Conservation (phyloP, 2,113 vertebrate species). For the Aythya baeri region DNA sequence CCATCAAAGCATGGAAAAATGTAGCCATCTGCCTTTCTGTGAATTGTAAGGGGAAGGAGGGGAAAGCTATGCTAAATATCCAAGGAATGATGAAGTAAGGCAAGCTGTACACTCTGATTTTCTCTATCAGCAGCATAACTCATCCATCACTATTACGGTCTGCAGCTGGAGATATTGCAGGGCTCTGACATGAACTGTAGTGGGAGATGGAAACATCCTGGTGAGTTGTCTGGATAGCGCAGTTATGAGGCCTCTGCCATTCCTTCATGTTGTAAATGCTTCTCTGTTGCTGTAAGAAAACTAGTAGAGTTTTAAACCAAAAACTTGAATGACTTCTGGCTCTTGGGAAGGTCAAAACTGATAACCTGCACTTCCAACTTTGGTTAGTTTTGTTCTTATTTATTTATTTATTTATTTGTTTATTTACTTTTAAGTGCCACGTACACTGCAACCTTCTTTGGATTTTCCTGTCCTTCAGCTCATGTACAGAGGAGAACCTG, state of each 20-base stretch:
- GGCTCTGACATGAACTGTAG: neutral
- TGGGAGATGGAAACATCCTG: neutral
- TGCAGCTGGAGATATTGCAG: neutral
- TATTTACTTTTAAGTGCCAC: neutral
- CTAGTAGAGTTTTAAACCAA: neutral
- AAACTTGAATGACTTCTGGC: neutral
- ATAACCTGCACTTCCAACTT: neutral
- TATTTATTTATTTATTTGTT: neutral
- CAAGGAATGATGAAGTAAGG: constrained; percentile 35
- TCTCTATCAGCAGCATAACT: neutral
- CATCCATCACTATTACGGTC: constrained; percentile 18
- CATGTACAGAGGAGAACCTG: accelerated
- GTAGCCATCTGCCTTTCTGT: constrained; percentile 9
- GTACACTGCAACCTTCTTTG: neutral
- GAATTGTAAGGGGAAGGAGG: neutral
- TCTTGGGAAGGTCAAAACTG: neutral
- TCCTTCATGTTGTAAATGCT: neutral
- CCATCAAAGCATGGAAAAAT: neutral
- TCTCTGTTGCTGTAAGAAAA: neutral
- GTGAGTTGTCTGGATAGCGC: neutral
- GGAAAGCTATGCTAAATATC: constrained; percentile 44
- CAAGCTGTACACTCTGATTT: neutral
- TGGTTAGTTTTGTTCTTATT: neutral
- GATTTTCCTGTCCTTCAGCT: neutral
- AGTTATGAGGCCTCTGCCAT: neutral